Evolutionary conservation across 2,888 invertebrate species (phyloP).

Genomic region (Apeira syringaria): DNA sequence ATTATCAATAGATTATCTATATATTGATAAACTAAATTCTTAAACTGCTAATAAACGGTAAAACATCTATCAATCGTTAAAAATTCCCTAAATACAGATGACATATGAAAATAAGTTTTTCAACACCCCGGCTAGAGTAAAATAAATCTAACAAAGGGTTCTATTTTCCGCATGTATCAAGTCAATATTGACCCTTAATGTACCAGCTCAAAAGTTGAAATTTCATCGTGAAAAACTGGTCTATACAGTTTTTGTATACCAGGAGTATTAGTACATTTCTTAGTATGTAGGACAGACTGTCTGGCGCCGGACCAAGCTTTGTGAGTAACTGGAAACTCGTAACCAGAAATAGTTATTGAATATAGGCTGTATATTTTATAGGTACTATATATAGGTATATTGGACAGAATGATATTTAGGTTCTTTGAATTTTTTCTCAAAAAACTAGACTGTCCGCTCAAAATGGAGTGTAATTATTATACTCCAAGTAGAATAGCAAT

Average conservation of each 20-base stretch:
- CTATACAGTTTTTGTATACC: too few relatives aligned
- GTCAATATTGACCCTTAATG: not conserved
- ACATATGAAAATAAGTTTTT: conserved; percentile 12
- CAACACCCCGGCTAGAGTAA: conserved; percentile 15
- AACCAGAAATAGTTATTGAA: conserved; percentile 31
- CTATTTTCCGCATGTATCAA: not conserved
- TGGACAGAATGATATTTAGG: too few relatives aligned
- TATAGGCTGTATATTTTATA: too few relatives aligned
- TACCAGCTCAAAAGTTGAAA: not conserved
- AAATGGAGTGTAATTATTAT: too few relatives aligned
- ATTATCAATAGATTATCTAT: too few relatives aligned
- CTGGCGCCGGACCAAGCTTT: conserved; percentile 61
- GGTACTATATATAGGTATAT: too few relatives aligned
- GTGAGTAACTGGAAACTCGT: conserved; percentile 29
- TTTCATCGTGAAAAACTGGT: not conserved
- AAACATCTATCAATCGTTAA: conserved; percentile 1
- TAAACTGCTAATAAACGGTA: conserved; percentile 6
- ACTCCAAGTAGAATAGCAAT: too few relatives aligned
- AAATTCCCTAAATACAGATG: conserved; percentile 8
- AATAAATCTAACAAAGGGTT: conserved; percentile 20
- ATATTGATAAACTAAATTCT: too few relatives aligned
- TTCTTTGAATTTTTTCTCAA: too few relatives aligned
- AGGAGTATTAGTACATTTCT: not conserved
- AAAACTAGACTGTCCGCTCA: too few relatives aligned
- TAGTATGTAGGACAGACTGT: conserved; percentile 63